Conservation (phyloP, 1,140 invertebrate genomes). For the Tetragonula clypearis region DNA sequence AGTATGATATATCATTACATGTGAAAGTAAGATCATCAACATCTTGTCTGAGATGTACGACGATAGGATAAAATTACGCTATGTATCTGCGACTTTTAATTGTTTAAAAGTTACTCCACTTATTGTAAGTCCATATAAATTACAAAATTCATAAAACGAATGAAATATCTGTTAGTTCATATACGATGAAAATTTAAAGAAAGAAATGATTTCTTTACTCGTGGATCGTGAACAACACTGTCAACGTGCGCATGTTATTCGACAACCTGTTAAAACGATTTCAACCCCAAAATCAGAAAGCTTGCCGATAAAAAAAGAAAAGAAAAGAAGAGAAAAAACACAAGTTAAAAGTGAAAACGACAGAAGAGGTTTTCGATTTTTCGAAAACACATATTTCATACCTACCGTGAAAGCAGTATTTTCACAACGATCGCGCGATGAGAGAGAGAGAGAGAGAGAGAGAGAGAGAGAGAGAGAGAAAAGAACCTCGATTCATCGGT, state of each 20-base stretch:
- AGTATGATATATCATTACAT: too few species aligned
- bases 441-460: neutral
- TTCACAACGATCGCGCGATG: neutral
- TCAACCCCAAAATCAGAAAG: neutral
- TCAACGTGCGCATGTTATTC: neutral
- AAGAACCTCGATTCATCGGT: constrained; percentile 36
- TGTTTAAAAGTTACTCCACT: neutral
- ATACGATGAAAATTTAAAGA: neutral
- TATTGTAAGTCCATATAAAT: neutral
- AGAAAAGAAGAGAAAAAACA: neutral
- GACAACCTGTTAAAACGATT: neutral
- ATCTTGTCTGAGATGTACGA: neutral
- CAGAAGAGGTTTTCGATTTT: neutral
- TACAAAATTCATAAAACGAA: neutral
- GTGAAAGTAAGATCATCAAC: neutral
- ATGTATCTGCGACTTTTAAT: neutral
- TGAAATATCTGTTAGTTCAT: neutral
- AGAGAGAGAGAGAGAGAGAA: too few species aligned
- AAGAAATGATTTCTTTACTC: neutral
- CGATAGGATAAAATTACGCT: neutral
- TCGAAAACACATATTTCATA: constrained; percentile 12
- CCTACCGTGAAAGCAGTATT: constrained; percentile 20
- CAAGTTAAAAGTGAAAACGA: constrained; percentile 13
- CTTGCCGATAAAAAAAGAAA: too few species aligned
- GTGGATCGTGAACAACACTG: neutral